These are phyloP conservation scores for Drosophila multiciliata DNA, from an alignment of 2,888 invertebrate genomes.

Conservation along the genomic window DNA sequence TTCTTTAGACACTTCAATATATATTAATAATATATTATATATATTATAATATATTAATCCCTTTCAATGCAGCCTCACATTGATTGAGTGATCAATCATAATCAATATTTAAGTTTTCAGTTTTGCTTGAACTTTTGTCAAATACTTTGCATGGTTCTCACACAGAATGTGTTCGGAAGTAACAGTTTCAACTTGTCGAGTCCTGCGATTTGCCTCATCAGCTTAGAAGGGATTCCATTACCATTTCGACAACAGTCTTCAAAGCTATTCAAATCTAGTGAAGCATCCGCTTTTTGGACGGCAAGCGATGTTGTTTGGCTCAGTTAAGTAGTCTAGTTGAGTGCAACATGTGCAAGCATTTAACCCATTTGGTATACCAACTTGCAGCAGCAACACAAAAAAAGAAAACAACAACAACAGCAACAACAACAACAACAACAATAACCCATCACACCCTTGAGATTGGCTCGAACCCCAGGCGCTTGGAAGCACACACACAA, in stretches of 20 bases:
- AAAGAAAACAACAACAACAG: conserved; percentile 14
- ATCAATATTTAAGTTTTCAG: not conserved
- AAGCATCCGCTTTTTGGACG: conserved; percentile 7
- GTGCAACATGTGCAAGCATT: conserved; percentile 70
- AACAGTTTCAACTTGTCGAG: conserved; percentile 21
- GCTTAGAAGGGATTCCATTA: conserved; percentile 16
- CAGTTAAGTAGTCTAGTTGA: conserved; percentile 13
- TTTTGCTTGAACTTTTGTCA: not conserved
- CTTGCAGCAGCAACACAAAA: conserved; percentile 38
- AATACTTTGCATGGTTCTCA: not conserved
- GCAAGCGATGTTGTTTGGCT: conserved; percentile 12
- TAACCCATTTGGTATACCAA: conserved; percentile 74
- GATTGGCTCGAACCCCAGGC: conserved; percentile 27
- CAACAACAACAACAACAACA: conserved; percentile 12
- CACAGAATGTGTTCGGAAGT: not conserved
- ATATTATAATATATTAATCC: too few species aligned
- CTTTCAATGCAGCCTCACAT: too few species aligned
- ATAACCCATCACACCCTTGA: conserved; percentile 33
- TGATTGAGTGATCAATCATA: not conserved
- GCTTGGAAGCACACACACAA: conserved; percentile 20
- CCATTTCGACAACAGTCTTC: conserved; percentile 16
- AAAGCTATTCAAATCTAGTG: conserved; percentile 45
- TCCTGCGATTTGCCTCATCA: not conserved
- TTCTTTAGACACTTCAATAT: not conserved
- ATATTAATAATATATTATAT: too few species aligned